These are phyloP conservation scores for Ennomos erosarius DNA, from an alignment of 2,888 invertebrate species.

Conservation along the genomic window DNA sequence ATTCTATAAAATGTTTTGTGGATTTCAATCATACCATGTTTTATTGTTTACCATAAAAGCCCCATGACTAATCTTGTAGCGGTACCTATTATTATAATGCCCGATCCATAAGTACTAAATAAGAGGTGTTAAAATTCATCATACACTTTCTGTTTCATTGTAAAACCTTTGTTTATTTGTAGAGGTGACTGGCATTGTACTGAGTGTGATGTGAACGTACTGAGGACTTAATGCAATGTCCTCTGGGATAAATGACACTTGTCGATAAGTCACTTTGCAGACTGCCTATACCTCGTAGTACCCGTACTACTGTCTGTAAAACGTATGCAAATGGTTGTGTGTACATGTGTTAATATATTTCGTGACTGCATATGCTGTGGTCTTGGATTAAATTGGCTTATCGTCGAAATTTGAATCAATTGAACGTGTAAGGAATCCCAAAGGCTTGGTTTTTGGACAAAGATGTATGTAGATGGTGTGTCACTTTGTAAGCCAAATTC, in stretches of 20 bases:
- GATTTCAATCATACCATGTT: constrained; percentile 33
- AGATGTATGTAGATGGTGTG: not conserved
- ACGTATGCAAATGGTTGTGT: constrained; percentile 2
- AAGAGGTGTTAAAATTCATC: constrained; percentile 69
- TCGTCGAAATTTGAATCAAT: constrained; percentile 23
- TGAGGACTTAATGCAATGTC: constrained; percentile 34
- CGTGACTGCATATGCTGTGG: constrained; percentile 21
- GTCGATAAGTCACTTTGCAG: constrained; percentile 24
- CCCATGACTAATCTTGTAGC: constrained; percentile 36
- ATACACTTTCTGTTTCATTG: constrained; percentile 67
- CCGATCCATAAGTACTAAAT: constrained; percentile 43
- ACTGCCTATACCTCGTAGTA: not conserved
- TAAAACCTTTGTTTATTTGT: constrained; percentile 70
- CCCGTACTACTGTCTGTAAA: constrained; percentile 4
- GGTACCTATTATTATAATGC: constrained; percentile 35
- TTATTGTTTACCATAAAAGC: constrained; percentile 35
- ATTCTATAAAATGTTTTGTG: constrained; percentile 30
- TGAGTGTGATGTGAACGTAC: constrained; percentile 24
- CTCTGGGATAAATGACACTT: constrained; percentile 48
- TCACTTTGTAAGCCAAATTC: too few species aligned
- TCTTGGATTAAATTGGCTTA: constrained; percentile 28
- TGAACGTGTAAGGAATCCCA: constrained; percentile 34
- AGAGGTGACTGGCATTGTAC: constrained; percentile 59
- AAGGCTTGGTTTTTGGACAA: constrained; percentile 11
- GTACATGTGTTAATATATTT: constrained; percentile 15